Evolutionary conservation across 1,140 invertebrate genomes (phyloP), one percentile per base, ranked within the genome.

Genomic region (Campoletis sonorensis): DNA sequence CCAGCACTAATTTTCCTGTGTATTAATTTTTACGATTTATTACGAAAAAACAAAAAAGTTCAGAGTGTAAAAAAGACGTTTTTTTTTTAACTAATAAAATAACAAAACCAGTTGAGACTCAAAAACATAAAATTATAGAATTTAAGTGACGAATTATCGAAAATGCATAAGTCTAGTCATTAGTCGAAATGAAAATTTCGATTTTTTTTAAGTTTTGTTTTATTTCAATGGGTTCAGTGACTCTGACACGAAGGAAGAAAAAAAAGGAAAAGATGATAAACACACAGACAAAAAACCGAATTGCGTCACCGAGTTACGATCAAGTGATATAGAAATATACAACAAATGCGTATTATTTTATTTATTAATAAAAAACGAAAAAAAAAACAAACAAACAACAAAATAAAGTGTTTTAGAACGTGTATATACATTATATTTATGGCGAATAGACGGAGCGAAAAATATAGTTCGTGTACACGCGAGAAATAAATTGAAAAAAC

Each of bases 341-440:
- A 78, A 26, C 37, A 23, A 61, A 78, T 26, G 16, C 54, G 75
- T 78, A 61, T 78, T 67, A 26, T 64, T 78, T 78, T 78, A 78
- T 78, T 78, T 78, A 78, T 61, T 78, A 18, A 30, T 2, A 23
- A 58, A 58, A 58, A n/a, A 58, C n/a, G 2, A 21, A 58, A n/a
- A 5, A n/a, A n/a, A n/a, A 4, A 58, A 58, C n/a, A 2, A 21
- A 58, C 3, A 5, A n/a, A n/a, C 3, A 4, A 58, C n/a, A 58
- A 58, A 4, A 45, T 45, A 10, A 58, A 78, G 54, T 78, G 33
- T 78, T 30, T 51, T 78, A 78, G 75, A 78, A 67, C 27, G 54
- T 78, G 75, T 78, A 78, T 78, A 78, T 78, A 64, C 64, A 78
- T 78, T 78, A 67, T 78, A 78, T 78, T 78, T 78, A 78, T 26